phyloP scores from a whole-genome alignment of 2,888 invertebrate genomes.

The Tupiocoris notatus region DNA sequence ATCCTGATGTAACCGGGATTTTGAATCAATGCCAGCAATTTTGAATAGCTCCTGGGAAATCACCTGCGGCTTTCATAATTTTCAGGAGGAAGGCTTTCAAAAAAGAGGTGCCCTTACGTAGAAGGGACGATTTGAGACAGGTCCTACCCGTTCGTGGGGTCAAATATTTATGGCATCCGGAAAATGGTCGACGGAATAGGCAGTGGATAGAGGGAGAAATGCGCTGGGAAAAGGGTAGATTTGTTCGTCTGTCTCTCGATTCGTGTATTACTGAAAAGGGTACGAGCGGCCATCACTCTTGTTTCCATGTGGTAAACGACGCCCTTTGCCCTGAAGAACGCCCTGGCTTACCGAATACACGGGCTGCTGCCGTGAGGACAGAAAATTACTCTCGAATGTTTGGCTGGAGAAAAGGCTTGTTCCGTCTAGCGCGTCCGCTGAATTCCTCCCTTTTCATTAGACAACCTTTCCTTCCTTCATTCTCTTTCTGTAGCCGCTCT shows the following conservation, averaged over 20 bases:
- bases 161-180: background rate
- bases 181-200: background rate
- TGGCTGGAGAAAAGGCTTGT: background rate
- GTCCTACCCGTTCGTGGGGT: background rate
- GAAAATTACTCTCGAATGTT: background rate
- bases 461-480: background rate
- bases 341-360: background rate
- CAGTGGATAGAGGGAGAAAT: background rate
- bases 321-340: background rate
- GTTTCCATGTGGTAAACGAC: background rate
- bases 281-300: background rate
- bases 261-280: background rate
- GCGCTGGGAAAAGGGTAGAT: background rate
- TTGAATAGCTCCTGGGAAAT: background rate
- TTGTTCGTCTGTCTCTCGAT: background rate
- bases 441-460: background rate
- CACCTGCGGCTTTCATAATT: background rate
- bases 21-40: background rate
- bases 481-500: background rate
- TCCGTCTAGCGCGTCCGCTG: background rate
- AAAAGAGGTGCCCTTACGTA: background rate
- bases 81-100: background rate
- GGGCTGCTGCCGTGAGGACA: background rate
- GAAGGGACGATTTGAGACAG: background rate
- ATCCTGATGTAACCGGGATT: background rate